These are phyloP conservation scores for Anhinga rufa DNA, from an alignment of 2,113 vertebrate genomes.

Conservation along the genomic window DNA sequence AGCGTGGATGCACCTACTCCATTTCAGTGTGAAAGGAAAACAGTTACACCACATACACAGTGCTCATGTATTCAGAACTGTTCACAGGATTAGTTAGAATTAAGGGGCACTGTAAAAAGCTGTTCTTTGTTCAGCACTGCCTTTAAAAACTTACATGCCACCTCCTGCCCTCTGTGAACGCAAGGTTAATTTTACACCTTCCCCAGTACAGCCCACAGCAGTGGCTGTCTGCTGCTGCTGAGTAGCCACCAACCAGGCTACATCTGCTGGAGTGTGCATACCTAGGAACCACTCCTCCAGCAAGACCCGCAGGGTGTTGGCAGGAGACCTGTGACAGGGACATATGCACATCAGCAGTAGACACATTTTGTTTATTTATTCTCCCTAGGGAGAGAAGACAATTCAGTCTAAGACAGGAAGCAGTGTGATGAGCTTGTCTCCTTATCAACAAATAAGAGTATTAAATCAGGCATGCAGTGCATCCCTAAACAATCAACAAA, in stretches of 20 bases:
- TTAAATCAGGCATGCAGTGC: neutral
- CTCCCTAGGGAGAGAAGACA: neutral
- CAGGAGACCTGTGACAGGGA: neutral
- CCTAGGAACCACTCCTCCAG: neutral
- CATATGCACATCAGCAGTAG: neutral
- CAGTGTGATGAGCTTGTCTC: neutral
- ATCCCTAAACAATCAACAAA: neutral
- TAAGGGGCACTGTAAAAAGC: neutral
- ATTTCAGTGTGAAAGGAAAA: neutral
- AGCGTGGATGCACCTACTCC: neutral
- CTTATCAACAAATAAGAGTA: neutral
- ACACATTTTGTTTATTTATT: too few species aligned
- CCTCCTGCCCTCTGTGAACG: neutral
- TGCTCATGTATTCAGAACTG: neutral
- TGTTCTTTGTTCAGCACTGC: neutral
- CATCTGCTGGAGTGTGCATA: neutral
- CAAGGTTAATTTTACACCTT: neutral
- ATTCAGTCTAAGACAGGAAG: neutral
- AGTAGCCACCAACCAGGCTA: neutral
- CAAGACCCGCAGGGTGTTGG: neutral
- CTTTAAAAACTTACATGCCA: neutral
- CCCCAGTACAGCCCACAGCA: fast-evolving
- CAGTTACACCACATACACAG: neutral
- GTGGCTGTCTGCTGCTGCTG: fast-evolving
- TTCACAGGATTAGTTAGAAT: neutral